Base-by-base conservation (phyloP, 30 jellyfish, hydroid and myxozoan genomes). In the Haliclystus octoradiatus region DNA sequence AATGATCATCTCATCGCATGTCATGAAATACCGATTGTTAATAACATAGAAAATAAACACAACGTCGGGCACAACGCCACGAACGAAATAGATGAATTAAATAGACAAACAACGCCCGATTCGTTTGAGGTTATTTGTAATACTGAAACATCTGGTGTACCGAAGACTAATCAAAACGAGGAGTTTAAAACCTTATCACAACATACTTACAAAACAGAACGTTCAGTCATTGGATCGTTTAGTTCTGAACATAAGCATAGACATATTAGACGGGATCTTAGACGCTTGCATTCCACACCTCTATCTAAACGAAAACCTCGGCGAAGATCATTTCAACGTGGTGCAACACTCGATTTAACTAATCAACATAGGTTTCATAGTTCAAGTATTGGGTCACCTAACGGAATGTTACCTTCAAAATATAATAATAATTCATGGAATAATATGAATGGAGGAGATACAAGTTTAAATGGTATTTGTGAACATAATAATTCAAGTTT, bases 1-100 rank as follows among this genome's bases (percentile, higher is more conserved):
- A 40, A 19, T 19, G 57, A 40, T 5, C 57, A 5, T 19, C 57
- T n/a, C n/a, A n/a, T n/a, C n/a, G n/a, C n/a, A n/a, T n/a, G n/a
- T n/a, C n/a, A n/a, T n/a, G n/a, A n/a, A n/a, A n/a, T n/a, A n/a
- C n/a, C n/a, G n/a, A n/a, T n/a, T n/a, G n/a, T n/a, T n/a, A n/a
- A n/a, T n/a, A n/a, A n/a, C n/a, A n/a, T n/a, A 40, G 57, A 40
- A 40, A 68, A 67, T 7, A 34, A 63, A 32, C 70, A 70, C 35
- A 70, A 69, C 13, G 92, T 70, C 51, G 76, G 70, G 34, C 34
- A 82, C 3, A 80, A 70, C 57, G 57, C 57, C n/a, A 40, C 57
- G 57, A 40, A 40, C 57, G 19, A 40, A 19, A 40, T 40, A 9
- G 19, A 40, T 5, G 19, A 40, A 5, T 40, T 40, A 19, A 40